Conservation (phyloP, 2,888 invertebrate species). For the Drosophila multiciliata region DNA sequence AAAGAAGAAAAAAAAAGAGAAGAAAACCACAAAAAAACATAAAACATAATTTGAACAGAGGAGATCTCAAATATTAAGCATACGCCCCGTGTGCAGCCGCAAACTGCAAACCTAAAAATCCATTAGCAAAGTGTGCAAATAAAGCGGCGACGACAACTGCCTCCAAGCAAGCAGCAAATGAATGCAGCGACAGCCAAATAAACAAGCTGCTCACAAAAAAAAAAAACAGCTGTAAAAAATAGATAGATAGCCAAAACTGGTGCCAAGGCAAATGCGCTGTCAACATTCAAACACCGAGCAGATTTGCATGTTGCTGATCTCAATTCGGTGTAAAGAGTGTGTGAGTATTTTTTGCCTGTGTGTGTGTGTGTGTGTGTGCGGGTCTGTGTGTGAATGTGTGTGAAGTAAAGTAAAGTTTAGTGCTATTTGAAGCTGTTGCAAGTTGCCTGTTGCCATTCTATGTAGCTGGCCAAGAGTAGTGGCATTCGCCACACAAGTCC, state of each 20-base stretch:
- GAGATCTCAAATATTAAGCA: conserved; percentile 71
- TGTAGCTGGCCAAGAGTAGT: conserved; percentile 32
- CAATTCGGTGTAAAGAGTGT: conserved; percentile 32
- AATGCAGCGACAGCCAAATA: conserved; percentile 75
- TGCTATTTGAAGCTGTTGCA: conserved; percentile 9
- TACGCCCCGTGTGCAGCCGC: conserved; percentile 69
- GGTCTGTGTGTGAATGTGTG: conserved; percentile 3
- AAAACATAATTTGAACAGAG: conserved; percentile 57
- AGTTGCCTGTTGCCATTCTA: conserved; percentile 30
- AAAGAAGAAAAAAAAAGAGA: neutral
- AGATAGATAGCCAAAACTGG: neutral
- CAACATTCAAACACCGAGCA: conserved; percentile 67
- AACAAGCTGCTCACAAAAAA: conserved; percentile 59
- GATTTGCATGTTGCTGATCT: conserved; percentile 76
- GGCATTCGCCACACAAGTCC: conserved; percentile 2
- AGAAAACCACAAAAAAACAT: conserved; percentile 12
- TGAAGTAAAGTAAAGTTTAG: conserved; percentile 33
- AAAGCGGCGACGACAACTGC: conserved; percentile 37
- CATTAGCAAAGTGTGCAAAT: conserved; percentile 79
- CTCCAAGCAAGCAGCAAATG: conserved; percentile 59
- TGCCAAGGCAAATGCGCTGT: conserved; percentile 68
- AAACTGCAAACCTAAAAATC: conserved; percentile 66
- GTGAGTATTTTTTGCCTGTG: neutral
- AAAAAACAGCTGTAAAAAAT: neutral
- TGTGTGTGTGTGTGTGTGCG: neutral